These are phyloP conservation scores for Diaperis boleti DNA, from an alignment of 2,888 invertebrate species.

Conservation along the genomic window DNA sequence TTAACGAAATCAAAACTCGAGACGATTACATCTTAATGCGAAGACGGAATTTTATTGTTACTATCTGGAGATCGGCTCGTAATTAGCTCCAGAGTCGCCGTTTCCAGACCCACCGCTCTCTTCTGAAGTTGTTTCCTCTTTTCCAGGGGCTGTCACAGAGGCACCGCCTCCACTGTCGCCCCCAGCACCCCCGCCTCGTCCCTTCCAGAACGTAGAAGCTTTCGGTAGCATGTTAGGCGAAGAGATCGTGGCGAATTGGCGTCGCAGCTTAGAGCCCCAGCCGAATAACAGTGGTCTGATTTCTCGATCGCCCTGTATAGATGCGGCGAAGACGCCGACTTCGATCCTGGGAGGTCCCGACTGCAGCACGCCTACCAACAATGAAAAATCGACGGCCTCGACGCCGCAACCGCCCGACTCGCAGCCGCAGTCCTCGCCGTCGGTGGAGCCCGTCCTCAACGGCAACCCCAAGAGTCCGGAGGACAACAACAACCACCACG, in stretches of 20 bases:
- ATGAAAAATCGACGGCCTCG: slow-evolving; percentile 59
- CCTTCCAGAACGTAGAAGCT: slow-evolving; percentile 76
- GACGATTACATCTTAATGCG: too few species aligned
- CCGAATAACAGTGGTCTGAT: slow-evolving; percentile 60
- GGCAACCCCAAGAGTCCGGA: slow-evolving; percentile 67
- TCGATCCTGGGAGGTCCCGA: slow-evolving; percentile 66
- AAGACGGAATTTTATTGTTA: too few species aligned
- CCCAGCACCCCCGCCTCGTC: slow-evolving; percentile 63
- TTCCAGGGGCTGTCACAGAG: slow-evolving; percentile 59
- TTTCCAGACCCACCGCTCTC: too few species aligned
- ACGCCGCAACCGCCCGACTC: slow-evolving; percentile 67
- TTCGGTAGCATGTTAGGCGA: slow-evolving; percentile 84
- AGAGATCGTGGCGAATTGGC: slow-evolving; percentile 85
- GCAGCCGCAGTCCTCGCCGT: slow-evolving; percentile 50
- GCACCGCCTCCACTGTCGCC: slow-evolving; percentile 42
- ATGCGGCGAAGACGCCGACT: slow-evolving; percentile 55
- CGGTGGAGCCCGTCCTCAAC: slow-evolving; percentile 58
- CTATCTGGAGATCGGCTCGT: too few species aligned
- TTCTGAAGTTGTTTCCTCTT: slow-evolving; percentile 37
- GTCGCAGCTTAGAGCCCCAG: slow-evolving; percentile 79
- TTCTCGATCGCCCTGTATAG: slow-evolving; percentile 55
- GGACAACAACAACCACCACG: slow-evolving; percentile 68
- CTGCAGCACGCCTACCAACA: slow-evolving; percentile 62
- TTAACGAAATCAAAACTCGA: too few species aligned
- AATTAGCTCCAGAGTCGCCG: too few species aligned